Conservation (phyloP, 2,888 invertebrate genomes). For the Tinea semifulvella region DNA sequence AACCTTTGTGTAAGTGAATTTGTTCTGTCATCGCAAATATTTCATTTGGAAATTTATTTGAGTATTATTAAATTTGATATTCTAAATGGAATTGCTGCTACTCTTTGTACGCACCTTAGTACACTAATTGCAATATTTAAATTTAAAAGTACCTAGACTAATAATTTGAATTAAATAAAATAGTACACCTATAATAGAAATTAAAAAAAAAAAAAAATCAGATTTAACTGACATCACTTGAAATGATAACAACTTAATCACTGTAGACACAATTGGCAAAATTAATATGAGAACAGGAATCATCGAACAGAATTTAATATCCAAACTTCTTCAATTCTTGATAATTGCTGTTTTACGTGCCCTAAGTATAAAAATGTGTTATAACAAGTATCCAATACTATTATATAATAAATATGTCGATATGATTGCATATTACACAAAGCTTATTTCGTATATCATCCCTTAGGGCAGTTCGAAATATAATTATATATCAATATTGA, state of each 20-base stretch:
- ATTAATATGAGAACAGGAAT: neutral
- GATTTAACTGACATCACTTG: constrained; percentile 27
- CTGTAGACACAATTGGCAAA: constrained; percentile 7
- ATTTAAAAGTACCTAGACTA: neutral
- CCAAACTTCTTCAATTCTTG: no score
- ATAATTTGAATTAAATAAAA: neutral
- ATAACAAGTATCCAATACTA: no score
- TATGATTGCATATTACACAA: no score
- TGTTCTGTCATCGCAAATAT: neutral
- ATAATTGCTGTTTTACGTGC: no score
- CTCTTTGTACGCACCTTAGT: constrained; percentile 8
- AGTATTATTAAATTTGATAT: neutral
- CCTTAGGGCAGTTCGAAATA: no score
- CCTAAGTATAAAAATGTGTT: no score
- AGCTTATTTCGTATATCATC: no score
- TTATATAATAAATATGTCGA: no score
- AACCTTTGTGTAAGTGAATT: constrained; percentile 1
- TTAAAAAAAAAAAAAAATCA: constrained; percentile 7
- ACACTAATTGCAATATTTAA: constrained; percentile 5
- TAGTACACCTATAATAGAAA: neutral
- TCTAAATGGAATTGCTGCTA: constrained; percentile 6
- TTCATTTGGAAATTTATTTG: neutral
- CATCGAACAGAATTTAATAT: no score
- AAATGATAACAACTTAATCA: constrained; percentile 15
- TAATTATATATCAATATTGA: no score